Percentiles rank a stretch among this genome's conserved stretches.
phyloP scores from a whole-genome alignment of 2,797 vertebrate genomes.

The Megalops cyprinoides region DNA sequence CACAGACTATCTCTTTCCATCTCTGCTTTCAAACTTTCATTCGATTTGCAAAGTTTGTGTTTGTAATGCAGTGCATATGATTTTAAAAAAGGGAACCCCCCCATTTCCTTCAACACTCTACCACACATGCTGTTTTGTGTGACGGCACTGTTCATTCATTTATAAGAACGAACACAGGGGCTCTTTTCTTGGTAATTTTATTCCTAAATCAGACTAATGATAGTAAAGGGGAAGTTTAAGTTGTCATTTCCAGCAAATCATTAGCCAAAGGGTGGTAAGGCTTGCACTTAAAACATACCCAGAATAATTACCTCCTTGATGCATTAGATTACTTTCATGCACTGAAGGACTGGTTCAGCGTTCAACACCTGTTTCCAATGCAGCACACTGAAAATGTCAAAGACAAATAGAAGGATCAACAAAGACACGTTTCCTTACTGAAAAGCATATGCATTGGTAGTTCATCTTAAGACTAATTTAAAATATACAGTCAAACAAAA shows the following conservation, averaged over 20 bases:
- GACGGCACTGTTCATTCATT: no score
- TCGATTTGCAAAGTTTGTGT: background rate
- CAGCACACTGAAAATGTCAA: background rate
- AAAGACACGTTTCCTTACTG: background rate
- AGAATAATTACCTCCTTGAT: background rate
- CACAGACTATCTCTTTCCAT: no score
- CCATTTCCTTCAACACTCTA: no score
- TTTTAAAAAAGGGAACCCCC: no score
- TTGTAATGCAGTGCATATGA: background rate
- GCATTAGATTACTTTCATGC: no score
- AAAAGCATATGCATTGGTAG: background rate
- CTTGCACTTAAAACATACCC: background rate
- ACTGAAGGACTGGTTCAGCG: background rate
- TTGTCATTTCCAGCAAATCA: background rate
- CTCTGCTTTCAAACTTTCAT: background rate
- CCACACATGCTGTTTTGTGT: no score
- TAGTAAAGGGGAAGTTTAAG: background rate
- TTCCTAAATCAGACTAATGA: background rate
- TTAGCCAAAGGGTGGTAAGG: background rate
- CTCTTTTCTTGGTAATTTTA: background rate
- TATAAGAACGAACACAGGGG: no score
- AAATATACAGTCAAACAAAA: background rate
- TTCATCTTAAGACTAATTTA: background rate
- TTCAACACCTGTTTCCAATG: background rate
- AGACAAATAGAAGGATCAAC: background rate